Evolutionary conservation across 2,797 vertebrate genomes (phyloP).

Genomic region (Ptychobarbus kaznakovi): DNA sequence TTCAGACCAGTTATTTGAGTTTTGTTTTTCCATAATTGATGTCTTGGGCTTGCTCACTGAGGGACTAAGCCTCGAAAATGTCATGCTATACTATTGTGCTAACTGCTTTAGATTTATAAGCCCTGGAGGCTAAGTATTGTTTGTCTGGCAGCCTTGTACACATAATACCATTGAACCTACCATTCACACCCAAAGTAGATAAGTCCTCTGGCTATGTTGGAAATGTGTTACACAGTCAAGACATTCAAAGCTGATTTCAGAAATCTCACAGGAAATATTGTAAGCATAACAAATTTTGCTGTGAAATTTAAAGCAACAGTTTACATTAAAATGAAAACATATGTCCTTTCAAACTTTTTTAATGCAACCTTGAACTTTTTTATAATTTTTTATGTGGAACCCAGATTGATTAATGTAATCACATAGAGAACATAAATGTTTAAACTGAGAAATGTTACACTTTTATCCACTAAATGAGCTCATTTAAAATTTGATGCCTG

Average conservation of each 20-base stretch:
- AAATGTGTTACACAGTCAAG: conserved; percentile 63
- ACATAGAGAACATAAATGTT: too few species aligned
- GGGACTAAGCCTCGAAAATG: neutral
- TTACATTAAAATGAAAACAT: neutral
- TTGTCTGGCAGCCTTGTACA: conserved; percentile 40
- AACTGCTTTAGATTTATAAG: conserved; percentile 7
- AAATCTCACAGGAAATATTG: conserved; percentile 15
- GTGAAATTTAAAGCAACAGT: neutral
- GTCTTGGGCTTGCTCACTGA: conserved; percentile 1
- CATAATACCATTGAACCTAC: conserved; percentile 55
- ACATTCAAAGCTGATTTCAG: conserved; percentile 55
- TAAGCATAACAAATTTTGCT: conserved; percentile 8
- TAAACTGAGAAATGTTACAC: too few species aligned
- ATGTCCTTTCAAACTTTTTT: too few species aligned
- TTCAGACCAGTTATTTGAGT: neutral
- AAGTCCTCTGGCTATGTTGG: conserved; percentile 59
- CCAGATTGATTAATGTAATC: neutral
- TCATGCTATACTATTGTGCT: conserved; percentile 1
- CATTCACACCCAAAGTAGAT: conserved; percentile 59
- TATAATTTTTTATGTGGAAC: neutral
- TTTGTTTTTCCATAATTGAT: conserved; percentile 4
- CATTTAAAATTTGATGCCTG: too few species aligned
- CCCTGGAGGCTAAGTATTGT: conserved; percentile 53
- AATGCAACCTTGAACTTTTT: too few species aligned
- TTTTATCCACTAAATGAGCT: too few species aligned